These are phyloP conservation scores for Hyperoplus lanceolatus DNA, from an alignment of 2,797 vertebrate species.

Conservation along the genomic window DNA sequence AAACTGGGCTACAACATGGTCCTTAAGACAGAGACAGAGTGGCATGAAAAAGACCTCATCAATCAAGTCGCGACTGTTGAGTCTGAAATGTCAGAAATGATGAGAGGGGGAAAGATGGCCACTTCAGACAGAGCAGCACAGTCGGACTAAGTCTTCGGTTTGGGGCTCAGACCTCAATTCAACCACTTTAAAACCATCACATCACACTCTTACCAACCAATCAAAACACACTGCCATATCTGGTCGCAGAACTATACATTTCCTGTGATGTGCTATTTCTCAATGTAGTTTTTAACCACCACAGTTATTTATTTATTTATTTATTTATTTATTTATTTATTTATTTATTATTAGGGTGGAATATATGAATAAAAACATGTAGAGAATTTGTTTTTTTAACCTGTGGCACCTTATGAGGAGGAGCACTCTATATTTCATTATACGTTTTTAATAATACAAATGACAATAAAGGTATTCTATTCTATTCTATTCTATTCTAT, in stretches of 20 bases:
- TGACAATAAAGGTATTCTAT: no score
- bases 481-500: no score
- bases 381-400: no score
- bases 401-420: no score
- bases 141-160: slow-evolving; percentile 1
- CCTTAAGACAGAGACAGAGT: background rate
- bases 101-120: background rate
- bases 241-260: background rate
- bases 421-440: no score
- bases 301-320: no score
- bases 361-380: no score
- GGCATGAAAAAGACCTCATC: slow-evolving; percentile 7
- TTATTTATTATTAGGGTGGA: no score
- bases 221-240: background rate
- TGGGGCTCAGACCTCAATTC: slow-evolving; percentile 6
- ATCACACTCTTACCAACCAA: slow-evolving; percentile 6
- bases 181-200: background rate
- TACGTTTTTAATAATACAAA: no score
- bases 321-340: no score
- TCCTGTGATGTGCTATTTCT: background rate
- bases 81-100: slow-evolving; percentile 15
- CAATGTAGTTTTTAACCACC: no score
- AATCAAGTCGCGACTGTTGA: slow-evolving; percentile 1
- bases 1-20: background rate
- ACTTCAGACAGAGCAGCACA: slow-evolving; percentile 16